Conservation (phyloP, 2,888 invertebrate species). For the Heterodera filipjevi region DNA sequence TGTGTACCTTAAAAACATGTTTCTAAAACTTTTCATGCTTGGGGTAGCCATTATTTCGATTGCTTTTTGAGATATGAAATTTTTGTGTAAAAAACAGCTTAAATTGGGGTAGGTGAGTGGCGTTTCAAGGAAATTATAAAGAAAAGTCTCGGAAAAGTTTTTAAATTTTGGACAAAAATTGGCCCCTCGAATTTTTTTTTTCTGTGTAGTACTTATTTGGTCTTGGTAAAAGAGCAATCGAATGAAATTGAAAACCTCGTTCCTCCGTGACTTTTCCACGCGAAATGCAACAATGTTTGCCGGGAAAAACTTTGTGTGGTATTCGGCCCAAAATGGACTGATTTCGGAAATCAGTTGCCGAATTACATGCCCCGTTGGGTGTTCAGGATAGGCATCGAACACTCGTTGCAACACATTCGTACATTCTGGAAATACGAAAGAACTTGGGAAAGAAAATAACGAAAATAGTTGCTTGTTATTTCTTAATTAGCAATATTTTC, state of each 20-base stretch:
- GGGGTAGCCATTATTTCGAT: no score
- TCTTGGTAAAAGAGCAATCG: no score
- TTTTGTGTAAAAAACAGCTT: no score
- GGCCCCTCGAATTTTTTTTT: no score
- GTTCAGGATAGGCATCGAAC: constrained; percentile 22
- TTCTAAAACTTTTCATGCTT: no score
- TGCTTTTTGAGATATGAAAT: no score
- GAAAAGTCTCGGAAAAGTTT: no score
- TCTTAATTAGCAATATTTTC: no score
- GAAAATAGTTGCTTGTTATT: background rate
- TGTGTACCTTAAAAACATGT: constrained; percentile 1
- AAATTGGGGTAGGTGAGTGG: no score
- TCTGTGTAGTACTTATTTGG: no score
- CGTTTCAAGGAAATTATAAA: no score
- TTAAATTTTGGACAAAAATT: no score
- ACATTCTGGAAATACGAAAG: constrained; percentile 25
- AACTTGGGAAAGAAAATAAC: background rate
- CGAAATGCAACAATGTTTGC: background rate
- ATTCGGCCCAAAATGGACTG: constrained; percentile 32
- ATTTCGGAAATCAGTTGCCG: constrained; percentile 1
- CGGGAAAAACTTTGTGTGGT: background rate
- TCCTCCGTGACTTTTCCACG: background rate
- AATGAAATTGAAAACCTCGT: background rate
- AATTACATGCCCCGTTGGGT: constrained; percentile 21
- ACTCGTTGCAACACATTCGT: constrained; percentile 14